A percentile compares a stretch with the other conserved stretches of the same genome.
Conservation (phyloP, 2,888 invertebrate species). For the Eustalomyia histrio region DNA sequence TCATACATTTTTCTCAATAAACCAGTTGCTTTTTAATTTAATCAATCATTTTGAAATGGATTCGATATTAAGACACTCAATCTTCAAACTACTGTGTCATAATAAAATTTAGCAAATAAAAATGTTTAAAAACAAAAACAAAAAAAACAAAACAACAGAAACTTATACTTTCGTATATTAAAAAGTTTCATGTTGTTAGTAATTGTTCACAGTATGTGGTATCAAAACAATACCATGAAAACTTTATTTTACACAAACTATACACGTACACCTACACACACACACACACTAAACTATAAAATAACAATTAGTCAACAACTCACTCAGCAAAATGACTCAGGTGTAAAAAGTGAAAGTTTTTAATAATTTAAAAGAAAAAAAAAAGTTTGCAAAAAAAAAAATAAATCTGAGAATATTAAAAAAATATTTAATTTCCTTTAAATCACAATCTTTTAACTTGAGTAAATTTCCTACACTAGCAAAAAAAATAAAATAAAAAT, state of each 20-base stretch:
- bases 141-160: slow-evolving; percentile 9
- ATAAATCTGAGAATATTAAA: background rate
- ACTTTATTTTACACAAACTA: slow-evolving; percentile 1
- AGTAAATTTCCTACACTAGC: background rate
- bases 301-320: slow-evolving; percentile 40
- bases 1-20: too few species aligned
- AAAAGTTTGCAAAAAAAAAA: slow-evolving; percentile 6
- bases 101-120: background rate
- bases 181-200: slow-evolving; percentile 39
- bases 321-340: slow-evolving; percentile 34
- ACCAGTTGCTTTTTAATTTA: too few species aligned
- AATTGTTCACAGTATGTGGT: slow-evolving; percentile 43
- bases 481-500: background rate
- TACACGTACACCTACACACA: background rate
- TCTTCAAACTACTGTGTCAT: background rate
- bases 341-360: slow-evolving; percentile 53
- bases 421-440: slow-evolving; percentile 1
- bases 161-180: background rate
- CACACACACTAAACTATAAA: slow-evolving; percentile 25
- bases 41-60: too few species aligned
- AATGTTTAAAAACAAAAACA: too few species aligned
- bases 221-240: slow-evolving; percentile 24
- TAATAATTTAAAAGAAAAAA: slow-evolving; percentile 40
- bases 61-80: too few species aligned
- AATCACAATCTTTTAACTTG: slow-evolving; percentile 13